Evolutionary conservation across 2,113 vertebrate species (phyloP).

Genomic region (Bostrychus sinensis): DNA sequence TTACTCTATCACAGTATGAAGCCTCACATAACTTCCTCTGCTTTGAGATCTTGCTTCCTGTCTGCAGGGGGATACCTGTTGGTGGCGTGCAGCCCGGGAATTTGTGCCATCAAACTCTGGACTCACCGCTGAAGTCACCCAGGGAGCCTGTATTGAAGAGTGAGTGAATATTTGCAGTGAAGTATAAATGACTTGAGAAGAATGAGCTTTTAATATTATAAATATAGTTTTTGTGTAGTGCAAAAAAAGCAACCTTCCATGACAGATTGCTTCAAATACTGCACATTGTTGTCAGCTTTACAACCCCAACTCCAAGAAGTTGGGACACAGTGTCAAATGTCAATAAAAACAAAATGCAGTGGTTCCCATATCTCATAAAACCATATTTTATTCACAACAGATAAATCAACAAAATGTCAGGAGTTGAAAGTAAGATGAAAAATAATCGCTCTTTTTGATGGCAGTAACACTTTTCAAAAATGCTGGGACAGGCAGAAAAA

Average conservation of each 20-base stretch:
- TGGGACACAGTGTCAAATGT: too few relatives aligned
- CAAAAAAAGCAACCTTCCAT: constrained; percentile 43
- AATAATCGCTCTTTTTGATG: too few relatives aligned
- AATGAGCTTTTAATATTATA: not conserved
- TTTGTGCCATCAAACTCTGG: constrained; percentile 33
- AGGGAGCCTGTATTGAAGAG: constrained; percentile 10
- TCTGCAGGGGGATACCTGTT: constrained; percentile 62
- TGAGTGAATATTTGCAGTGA: constrained; percentile 1
- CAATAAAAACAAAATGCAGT: too few relatives aligned
- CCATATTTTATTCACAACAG: too few relatives aligned
- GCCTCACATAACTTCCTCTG: constrained; percentile 44
- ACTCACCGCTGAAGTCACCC: constrained; percentile 25
- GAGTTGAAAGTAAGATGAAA: too few relatives aligned
- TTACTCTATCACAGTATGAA: constrained; percentile 37
- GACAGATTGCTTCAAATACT: too few relatives aligned
- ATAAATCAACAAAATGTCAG: too few relatives aligned
- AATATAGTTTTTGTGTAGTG: not conserved
- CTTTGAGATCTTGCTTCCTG: constrained; percentile 51
- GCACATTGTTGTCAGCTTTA: too few relatives aligned
- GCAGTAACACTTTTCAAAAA: too few relatives aligned
- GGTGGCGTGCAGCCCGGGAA: constrained; percentile 38
- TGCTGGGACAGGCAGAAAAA: too few relatives aligned
- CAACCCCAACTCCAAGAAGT: too few relatives aligned
- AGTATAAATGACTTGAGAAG: not conserved
- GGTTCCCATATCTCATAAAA: too few relatives aligned